Percentiles rank a stretch among this genome's conserved stretches.
Evolutionary conservation across 1,140 invertebrate genomes (phyloP).

Genomic region (Acromyrmex heyeri): DNA sequence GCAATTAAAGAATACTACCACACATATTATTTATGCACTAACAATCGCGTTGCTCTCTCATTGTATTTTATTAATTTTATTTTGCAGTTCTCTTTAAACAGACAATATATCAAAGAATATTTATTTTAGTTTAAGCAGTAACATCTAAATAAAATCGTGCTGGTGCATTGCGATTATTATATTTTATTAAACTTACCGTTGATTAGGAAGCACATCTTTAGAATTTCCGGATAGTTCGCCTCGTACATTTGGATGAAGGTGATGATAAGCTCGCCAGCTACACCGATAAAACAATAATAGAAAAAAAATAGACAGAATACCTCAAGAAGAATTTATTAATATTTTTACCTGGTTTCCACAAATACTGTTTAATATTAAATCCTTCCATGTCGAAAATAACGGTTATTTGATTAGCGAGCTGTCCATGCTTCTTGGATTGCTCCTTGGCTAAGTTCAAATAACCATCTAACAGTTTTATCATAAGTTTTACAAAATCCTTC

Average conservation of each 20-base stretch:
- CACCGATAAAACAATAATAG: conserved; percentile 72
- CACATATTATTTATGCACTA: no score
- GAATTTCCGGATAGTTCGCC: conserved; percentile 95
- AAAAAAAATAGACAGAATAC: conserved; percentile 12
- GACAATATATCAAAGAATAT: not conserved
- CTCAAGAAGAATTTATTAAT: not conserved
- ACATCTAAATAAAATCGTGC: not conserved
- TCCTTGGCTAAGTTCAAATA: conserved; percentile 88
- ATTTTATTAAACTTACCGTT: conserved; percentile 88
- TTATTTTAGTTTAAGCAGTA: not conserved
- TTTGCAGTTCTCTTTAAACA: not conserved
- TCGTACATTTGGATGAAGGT: conserved; percentile 94
- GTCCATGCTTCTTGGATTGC: conserved; percentile 88
- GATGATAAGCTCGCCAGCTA: conserved; percentile 94
- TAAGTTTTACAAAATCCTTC: conserved; percentile 91
- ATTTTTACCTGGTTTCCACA: conserved; percentile 93
- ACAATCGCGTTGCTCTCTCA: no score
- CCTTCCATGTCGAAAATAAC: conserved; percentile 95
- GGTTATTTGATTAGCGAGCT: conserved; percentile 88
- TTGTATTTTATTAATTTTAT: no score
- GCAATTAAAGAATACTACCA: no score
- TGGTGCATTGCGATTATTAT: not conserved
- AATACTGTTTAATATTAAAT: conserved; percentile 93
- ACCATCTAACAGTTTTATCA: conserved; percentile 89
- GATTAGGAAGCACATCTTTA: conserved; percentile 94